phyloP scores from a whole-genome alignment of 1,140 invertebrate species.

The Lerema accius region DNA sequence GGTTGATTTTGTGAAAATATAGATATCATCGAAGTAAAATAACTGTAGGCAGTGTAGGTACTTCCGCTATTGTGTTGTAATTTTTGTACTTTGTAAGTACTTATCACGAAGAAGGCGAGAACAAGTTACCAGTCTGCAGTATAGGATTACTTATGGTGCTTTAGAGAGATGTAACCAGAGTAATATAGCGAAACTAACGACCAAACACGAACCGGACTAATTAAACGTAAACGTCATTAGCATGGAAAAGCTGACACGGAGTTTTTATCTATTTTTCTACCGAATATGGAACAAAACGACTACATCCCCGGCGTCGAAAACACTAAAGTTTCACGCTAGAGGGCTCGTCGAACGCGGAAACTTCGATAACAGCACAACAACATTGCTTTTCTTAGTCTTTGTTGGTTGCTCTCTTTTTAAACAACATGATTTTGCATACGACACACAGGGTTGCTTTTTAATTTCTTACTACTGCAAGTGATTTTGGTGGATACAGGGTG shows the following conservation, averaged over 20 bases:
- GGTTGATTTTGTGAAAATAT: too few relatives aligned
- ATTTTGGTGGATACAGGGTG: too few relatives aligned
- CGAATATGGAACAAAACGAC: slow-evolving; percentile 6
- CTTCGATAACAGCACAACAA: slow-evolving; percentile 25
- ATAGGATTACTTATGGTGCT: too few relatives aligned
- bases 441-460: too few relatives aligned
- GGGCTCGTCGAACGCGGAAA: slow-evolving; percentile 24
- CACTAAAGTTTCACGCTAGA: slow-evolving; percentile 25
- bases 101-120: too few relatives aligned
- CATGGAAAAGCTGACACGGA: slow-evolving; percentile 3
- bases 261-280: slow-evolving; percentile 15
- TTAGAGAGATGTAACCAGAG: slow-evolving; percentile 4
- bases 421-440: slow-evolving; percentile 6
- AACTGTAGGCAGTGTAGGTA: too few relatives aligned
- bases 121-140: slow-evolving; percentile 4
- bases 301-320: slow-evolving; percentile 10
- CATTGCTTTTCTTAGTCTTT: slow-evolving; percentile 18
- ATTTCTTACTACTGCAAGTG: too few relatives aligned
- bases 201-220: slow-evolving; percentile 12
- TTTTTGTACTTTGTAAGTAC: too few relatives aligned
- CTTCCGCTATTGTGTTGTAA: too few relatives aligned
- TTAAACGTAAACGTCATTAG: slow-evolving; percentile 26
- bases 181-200: slow-evolving; percentile 10
- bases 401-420: slow-evolving; percentile 18
- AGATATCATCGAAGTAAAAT: too few relatives aligned